Evolutionary conservation across 1,140 invertebrate species (phyloP).

Genomic region (Teleogryllus occipitalis): DNA sequence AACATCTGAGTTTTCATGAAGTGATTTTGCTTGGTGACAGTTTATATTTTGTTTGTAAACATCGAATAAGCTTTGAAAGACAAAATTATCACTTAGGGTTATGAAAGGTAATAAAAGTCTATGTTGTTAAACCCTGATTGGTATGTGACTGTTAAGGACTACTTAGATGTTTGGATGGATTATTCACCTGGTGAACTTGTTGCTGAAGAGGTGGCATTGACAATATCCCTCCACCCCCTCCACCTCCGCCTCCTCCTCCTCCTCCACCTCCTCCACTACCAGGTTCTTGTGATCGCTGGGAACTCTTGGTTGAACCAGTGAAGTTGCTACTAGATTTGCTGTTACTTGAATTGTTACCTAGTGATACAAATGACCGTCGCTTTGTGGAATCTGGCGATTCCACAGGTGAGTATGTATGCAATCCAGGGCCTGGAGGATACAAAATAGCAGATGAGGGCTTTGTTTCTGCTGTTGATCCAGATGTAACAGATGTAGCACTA

Average conservation of each 20-base stretch:
- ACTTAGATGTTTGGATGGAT: no score
- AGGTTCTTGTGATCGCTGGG: slow-evolving; percentile 42
- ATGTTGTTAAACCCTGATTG: no score
- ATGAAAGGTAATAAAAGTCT: no score
- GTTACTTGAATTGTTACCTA: slow-evolving; percentile 60
- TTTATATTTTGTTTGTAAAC: no score
- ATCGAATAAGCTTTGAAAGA: no score
- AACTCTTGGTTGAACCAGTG: slow-evolving; percentile 55
- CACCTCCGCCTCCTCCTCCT: no score
- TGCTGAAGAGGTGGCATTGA: background rate
- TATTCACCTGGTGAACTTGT: background rate
- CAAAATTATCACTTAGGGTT: no score
- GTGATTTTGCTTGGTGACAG: no score
- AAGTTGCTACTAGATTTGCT: slow-evolving; percentile 64
- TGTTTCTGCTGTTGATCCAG: slow-evolving; percentile 54
- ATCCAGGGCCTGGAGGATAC: slow-evolving; percentile 33
- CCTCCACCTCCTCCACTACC: background rate
- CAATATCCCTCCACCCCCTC: background rate
- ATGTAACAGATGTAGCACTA: slow-evolving; percentile 51
- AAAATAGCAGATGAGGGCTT: slow-evolving; percentile 57
- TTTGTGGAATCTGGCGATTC: slow-evolving; percentile 60
- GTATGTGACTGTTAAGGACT: no score
- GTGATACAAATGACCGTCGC: slow-evolving; percentile 59
- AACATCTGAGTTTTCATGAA: no score
- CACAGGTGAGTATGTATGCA: slow-evolving; percentile 27